phyloP scores from a whole-genome alignment of 2,888 invertebrate species.

The Trisateles emortualis region DNA sequence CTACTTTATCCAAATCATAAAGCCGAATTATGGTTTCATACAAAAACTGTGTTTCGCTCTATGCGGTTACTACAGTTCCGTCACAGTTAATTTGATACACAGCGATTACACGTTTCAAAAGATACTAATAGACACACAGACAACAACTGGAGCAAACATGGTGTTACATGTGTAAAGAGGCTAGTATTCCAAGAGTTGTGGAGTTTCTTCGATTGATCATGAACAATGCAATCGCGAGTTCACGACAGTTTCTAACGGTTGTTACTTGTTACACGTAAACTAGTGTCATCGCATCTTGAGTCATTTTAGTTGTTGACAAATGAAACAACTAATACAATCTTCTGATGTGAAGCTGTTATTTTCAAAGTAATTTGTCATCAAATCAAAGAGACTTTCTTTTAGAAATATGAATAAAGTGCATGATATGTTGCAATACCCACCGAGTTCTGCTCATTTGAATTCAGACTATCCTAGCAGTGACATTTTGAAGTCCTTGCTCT shows the following conservation, averaged over 20 bases:
- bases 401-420: background rate
- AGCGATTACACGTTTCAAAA: background rate
- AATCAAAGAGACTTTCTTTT: background rate
- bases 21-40: too few relatives aligned
- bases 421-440: background rate
- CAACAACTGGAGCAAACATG: background rate
- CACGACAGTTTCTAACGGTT: slow-evolving; percentile 5
- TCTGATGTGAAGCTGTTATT: background rate
- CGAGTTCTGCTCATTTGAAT: background rate
- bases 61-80: too few relatives aligned
- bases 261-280: background rate
- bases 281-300: slow-evolving; percentile 6
- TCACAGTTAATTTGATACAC: too few relatives aligned
- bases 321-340: slow-evolving; percentile 8
- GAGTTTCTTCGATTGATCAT: background rate
- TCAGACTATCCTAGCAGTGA: too few relatives aligned
- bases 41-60: too few relatives aligned
- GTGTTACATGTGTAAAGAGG: background rate
- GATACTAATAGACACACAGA: too few relatives aligned
- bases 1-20: too few relatives aligned
- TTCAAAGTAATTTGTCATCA: background rate
- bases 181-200: background rate
- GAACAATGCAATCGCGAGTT: slow-evolving; percentile 13
- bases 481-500: too few relatives aligned
- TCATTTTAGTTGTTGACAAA: slow-evolving; percentile 4